These are phyloP conservation scores for Drosophila pseudoananassae DNA, from an alignment of 1,140 invertebrate species.

Conservation along the genomic window DNA sequence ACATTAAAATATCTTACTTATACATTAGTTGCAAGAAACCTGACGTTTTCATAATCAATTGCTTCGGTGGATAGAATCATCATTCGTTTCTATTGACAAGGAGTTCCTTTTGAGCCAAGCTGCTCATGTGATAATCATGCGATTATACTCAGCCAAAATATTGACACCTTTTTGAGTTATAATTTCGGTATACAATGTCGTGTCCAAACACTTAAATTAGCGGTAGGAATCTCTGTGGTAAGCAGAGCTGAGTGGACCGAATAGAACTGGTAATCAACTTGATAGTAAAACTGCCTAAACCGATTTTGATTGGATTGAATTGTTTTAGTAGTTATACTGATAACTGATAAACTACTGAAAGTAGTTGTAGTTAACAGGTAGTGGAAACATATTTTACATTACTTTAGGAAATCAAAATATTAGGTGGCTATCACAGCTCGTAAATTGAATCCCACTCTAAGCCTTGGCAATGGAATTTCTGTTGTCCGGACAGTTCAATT, in stretches of 20 bases:
- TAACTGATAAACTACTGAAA: no score
- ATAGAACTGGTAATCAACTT: conserved; percentile 28
- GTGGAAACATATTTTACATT: neutral
- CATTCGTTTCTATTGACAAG: neutral
- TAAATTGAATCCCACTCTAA: conserved; percentile 16
- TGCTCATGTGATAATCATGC: conserved; percentile 55
- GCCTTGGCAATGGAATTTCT: conserved; percentile 33
- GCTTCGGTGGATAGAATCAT: conserved; percentile 3
- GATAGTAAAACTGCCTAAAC: neutral
- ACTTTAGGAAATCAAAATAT: neutral
- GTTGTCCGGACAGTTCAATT: conserved; percentile 21
- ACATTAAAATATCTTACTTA: conserved; percentile 17
- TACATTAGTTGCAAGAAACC: conserved; percentile 1
- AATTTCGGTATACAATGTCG: conserved; percentile 35
- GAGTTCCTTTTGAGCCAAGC: conserved; percentile 13
- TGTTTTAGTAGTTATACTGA: neutral
- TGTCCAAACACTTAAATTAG: conserved; percentile 46
- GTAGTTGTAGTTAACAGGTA: no score
- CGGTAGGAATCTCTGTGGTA: conserved; percentile 24
- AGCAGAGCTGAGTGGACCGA: conserved; percentile 31
- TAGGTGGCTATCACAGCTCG: neutral
- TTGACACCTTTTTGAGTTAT: conserved; percentile 56
- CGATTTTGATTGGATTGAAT: conserved; percentile 30
- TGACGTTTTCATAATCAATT: conserved; percentile 37
- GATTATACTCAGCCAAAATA: conserved; percentile 33